phyloP scores from a whole-genome alignment of 2,797 vertebrate species.

The Eupleurogrammus muticus region DNA sequence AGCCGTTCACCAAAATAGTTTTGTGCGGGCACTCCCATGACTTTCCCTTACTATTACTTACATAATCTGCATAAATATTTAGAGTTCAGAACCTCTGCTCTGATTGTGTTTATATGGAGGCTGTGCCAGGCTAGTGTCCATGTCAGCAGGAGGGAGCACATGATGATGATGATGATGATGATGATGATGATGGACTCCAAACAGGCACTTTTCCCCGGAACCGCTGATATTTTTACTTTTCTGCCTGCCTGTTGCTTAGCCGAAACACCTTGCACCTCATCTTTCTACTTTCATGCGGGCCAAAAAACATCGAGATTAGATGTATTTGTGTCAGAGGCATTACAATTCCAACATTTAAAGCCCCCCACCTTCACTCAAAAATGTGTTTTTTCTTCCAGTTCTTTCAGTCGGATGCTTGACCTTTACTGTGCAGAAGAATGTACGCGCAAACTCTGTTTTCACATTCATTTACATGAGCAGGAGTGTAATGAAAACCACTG shows the following conservation, averaged over 20 bases:
- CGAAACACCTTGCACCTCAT: neutral
- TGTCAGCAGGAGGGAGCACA: constrained; percentile 18
- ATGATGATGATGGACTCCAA: constrained; percentile 16
- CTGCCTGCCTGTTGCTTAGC: neutral
- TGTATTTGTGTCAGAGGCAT: neutral
- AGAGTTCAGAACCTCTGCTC: constrained; percentile 59
- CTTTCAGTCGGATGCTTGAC: neutral
- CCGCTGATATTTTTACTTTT: neutral
- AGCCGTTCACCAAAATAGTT: constrained; percentile 36
- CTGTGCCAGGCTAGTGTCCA: constrained; percentile 47
- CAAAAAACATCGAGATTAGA: neutral
- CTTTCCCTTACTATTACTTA: constrained; percentile 42
- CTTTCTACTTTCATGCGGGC: neutral
- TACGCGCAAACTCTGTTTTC: neutral
- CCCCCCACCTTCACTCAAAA: neutral
- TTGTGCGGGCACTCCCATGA: constrained; percentile 35
- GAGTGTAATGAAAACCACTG: too few species aligned
- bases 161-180: too few species aligned
- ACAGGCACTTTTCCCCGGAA: constrained; percentile 6
- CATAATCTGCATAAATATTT: constrained; percentile 68
- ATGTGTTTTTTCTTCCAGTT: neutral
- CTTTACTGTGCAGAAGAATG: neutral
- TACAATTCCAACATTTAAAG: neutral
- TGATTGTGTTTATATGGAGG: constrained; percentile 60
- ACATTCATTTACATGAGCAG: neutral